phyloP scores from a whole-genome alignment of 2,888 invertebrate species.

The Oithona nana region DNA sequence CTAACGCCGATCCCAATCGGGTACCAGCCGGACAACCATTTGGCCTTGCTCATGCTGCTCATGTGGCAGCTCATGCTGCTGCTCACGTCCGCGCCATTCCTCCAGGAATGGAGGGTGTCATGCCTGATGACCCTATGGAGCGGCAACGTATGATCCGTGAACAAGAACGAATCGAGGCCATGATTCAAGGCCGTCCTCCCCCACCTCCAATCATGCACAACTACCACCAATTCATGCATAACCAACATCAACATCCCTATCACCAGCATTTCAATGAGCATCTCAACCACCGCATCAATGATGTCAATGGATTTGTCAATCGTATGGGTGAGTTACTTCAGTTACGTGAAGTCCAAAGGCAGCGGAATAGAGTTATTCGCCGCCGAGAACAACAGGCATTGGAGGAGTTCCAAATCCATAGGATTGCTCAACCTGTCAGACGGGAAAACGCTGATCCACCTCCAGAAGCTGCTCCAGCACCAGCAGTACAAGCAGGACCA shows the following conservation, averaged over 20 bases:
- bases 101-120: neutral
- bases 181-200: neutral
- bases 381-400: neutral
- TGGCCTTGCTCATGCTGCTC: neutral
- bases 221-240: neutral
- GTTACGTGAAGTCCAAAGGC: neutral
- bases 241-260: neutral
- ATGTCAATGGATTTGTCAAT: neutral
- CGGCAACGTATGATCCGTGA: neutral
- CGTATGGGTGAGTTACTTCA: neutral
- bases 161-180: neutral
- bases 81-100: too few species aligned
- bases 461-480: neutral
- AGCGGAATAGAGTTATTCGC: neutral
- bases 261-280: too few species aligned
- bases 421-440: neutral
- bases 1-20: conserved; percentile 42
- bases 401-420: neutral
- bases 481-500: too few species aligned
- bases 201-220: neutral
- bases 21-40: conserved; percentile 40
- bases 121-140: neutral
- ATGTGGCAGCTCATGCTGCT: too few species aligned
- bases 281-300: neutral
- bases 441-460: neutral